Percentiles rank a stretch among this genome's conserved stretches.
Conservation (phyloP, 2,888 invertebrate genomes). For the Lysandra coridon region DNA sequence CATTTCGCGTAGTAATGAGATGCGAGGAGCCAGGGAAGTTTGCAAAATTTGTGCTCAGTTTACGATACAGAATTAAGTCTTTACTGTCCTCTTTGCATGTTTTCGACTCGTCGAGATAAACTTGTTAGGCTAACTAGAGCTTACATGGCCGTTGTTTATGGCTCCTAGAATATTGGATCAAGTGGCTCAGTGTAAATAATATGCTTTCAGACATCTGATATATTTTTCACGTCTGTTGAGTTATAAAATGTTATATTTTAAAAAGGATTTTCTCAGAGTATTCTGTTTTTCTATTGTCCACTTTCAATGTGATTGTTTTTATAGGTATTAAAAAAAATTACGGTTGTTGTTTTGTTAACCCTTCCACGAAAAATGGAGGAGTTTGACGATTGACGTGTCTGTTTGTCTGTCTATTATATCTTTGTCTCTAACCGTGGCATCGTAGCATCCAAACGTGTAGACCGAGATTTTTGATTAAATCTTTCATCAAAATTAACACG, state of each 20-base stretch:
- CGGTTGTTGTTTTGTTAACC: too few relatives aligned
- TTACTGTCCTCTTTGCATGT: conserved; percentile 46
- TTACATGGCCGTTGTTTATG: conserved; percentile 56
- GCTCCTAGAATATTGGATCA: conserved; percentile 52
- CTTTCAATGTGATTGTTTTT: too few relatives aligned
- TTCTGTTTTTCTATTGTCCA: not conserved
- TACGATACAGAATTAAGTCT: conserved; percentile 40
- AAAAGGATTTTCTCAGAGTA: not conserved
- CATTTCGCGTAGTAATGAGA: conserved; percentile 35
- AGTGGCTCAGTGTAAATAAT: conserved; percentile 47
- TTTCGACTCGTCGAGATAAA: conserved; percentile 57
- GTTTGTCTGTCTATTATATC: too few relatives aligned
- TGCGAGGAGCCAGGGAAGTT: conserved; percentile 39
- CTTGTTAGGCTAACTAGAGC: conserved; percentile 56
- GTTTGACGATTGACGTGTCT: too few relatives aligned
- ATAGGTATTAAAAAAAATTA: too few relatives aligned
- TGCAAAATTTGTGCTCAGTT: conserved; percentile 41
- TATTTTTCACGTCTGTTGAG: conserved; percentile 10
- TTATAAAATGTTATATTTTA: not conserved
- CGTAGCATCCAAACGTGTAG: too few relatives aligned
- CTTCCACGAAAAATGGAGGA: too few relatives aligned
- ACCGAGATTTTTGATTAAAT: too few relatives aligned
- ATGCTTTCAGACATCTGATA: conserved; percentile 20
- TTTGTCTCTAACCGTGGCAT: too few relatives aligned
- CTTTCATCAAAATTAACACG: too few relatives aligned